Percentiles rank a stretch among this genome's conserved stretches.
phyloP scores from a whole-genome alignment of 2,797 vertebrate genomes.

The Oreonectes daqikongensis region DNA sequence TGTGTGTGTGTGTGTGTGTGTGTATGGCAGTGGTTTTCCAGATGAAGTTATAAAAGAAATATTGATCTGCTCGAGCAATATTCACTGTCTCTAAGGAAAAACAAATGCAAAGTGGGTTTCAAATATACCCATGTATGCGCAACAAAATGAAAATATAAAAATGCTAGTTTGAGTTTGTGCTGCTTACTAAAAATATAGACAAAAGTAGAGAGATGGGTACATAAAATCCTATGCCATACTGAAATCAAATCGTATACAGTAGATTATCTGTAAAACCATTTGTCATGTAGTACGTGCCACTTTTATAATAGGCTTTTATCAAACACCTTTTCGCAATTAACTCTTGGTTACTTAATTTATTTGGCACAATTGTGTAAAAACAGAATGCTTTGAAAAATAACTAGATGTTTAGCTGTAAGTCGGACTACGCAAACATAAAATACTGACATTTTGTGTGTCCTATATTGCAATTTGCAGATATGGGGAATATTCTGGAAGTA shows the following conservation, averaged over 20 bases:
- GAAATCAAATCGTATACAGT: slow-evolving; percentile 67
- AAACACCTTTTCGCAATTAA: slow-evolving; percentile 45
- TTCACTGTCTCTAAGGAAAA: slow-evolving; percentile 32
- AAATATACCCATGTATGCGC: slow-evolving; percentile 10
- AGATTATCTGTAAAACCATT: slow-evolving; percentile 54
- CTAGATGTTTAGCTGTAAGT: slow-evolving; percentile 3
- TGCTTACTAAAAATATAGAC: slow-evolving; percentile 25
- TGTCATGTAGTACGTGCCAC: slow-evolving; percentile 52
- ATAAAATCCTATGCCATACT: slow-evolving; percentile 46
- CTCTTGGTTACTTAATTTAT: slow-evolving; percentile 47
- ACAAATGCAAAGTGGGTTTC: slow-evolving; percentile 38
- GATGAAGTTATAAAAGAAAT: slow-evolving; percentile 54
- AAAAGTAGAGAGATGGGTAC: slow-evolving; percentile 52
- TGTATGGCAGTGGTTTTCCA: slow-evolving; percentile 4
- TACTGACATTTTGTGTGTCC: not conserved
- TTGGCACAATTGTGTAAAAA: slow-evolving; percentile 25
- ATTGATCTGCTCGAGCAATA: slow-evolving; percentile 53
- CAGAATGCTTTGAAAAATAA: slow-evolving; percentile 15
- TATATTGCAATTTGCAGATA: slow-evolving; percentile 10
- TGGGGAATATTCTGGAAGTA: slow-evolving; percentile 19
- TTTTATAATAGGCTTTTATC: slow-evolving; percentile 42
- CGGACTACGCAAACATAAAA: not conserved
- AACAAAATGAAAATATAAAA: slow-evolving; percentile 29
- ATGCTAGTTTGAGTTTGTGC: not conserved
- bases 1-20: slow-evolving; percentile 16